Conservation (phyloP, 2,797 vertebrate species). For the Graptemys geographica region DNA sequence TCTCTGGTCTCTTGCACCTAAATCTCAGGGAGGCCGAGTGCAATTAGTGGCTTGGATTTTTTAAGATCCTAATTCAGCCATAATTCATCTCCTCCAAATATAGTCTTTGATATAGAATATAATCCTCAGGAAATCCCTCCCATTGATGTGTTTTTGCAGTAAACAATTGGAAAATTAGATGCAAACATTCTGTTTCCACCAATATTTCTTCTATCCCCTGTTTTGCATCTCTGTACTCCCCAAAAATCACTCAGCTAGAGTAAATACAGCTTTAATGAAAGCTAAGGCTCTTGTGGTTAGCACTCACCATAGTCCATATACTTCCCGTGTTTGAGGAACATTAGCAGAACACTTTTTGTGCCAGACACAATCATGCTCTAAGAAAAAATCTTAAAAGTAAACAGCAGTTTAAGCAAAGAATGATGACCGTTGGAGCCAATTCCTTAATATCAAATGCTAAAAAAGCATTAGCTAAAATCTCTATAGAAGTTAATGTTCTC, state of each 20-base stretch:
- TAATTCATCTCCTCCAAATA: slow-evolving; percentile 48
- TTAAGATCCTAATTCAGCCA: slow-evolving; percentile 56
- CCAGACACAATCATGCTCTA: slow-evolving; percentile 21
- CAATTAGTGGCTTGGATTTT: slow-evolving; percentile 90
- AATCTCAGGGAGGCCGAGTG: slow-evolving; percentile 84
- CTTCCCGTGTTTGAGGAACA: slow-evolving; percentile 16
- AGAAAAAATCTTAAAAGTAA: slow-evolving; percentile 30
- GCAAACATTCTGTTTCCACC: accelerated
- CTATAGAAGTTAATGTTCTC: not conserved
- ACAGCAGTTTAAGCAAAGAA: slow-evolving; percentile 19
- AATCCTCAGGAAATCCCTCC: not conserved
- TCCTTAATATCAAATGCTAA: not conserved
- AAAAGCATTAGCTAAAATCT: not conserved
- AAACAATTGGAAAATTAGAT: not conserved
- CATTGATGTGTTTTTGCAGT: not conserved
- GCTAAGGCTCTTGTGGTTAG: slow-evolving; percentile 28
- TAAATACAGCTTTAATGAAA: slow-evolving; percentile 43
- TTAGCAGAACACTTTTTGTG: slow-evolving; percentile 38
- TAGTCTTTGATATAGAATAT: not conserved
- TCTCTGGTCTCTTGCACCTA: slow-evolving; percentile 81
- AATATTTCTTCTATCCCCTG: not conserved
- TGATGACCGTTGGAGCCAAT: not conserved
- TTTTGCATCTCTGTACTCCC: not conserved
- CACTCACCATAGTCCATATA: not conserved
- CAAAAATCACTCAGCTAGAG: slow-evolving; percentile 9